Evolutionary conservation across 2,113 vertebrate species (phyloP).

Genomic region (Cygnus atratus): DNA sequence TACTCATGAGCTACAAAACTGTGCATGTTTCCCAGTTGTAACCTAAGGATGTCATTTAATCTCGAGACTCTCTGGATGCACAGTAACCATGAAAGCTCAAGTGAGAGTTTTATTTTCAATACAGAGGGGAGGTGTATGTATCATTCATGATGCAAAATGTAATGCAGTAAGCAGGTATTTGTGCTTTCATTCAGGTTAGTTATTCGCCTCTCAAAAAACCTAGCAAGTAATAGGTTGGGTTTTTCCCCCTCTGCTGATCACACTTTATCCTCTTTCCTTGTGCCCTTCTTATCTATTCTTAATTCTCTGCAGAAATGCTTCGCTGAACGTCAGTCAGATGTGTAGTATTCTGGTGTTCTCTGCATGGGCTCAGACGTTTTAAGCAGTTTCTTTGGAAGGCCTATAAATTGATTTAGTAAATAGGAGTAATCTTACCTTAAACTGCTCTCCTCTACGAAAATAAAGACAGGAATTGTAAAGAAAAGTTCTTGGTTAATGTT

Average conservation of each 20-base stretch:
- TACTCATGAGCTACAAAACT: not conserved
- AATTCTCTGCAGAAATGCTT: constrained; percentile 13
- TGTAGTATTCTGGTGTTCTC: not conserved
- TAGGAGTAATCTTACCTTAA: not conserved
- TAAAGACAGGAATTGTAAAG: not conserved
- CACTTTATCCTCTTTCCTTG: not conserved
- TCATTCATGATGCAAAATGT: constrained; percentile 57
- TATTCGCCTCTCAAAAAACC: constrained; percentile 46
- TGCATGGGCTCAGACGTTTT: not conserved
- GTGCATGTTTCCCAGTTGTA: not conserved
- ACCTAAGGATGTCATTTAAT: constrained; percentile 47
- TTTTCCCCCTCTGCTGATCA: not conserved
- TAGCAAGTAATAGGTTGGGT: not conserved
- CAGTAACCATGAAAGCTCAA: not conserved
- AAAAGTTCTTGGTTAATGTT: not conserved
- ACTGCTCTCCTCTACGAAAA: not conserved
- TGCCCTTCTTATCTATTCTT: constrained; percentile 10
- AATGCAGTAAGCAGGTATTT: not conserved
- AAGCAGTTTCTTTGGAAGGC: not conserved
- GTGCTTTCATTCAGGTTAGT: constrained; percentile 4
- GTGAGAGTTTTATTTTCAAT: not conserved
- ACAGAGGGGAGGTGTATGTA: not conserved
- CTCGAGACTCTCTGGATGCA: not conserved
- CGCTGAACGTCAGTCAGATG: not conserved
- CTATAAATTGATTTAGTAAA: not conserved